Evolutionary conservation across 2,113 vertebrate genomes (phyloP).

Genomic region (Tragulus kanchil): DNA sequence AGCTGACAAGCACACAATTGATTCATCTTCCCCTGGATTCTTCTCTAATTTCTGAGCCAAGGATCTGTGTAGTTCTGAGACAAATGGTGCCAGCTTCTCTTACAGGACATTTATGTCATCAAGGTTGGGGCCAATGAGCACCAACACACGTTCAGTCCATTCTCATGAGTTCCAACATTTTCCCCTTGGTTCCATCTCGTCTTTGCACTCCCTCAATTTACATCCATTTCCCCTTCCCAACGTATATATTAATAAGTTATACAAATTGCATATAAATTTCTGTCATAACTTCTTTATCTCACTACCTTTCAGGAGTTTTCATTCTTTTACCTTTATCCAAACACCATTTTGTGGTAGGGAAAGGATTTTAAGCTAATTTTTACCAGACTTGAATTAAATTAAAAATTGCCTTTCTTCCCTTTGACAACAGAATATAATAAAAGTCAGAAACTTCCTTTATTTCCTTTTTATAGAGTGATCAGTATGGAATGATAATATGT

Average conservation of each 20-base stretch:
- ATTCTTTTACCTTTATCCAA: neutral
- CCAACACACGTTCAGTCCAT: neutral
- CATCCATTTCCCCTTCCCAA: neutral
- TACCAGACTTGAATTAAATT: constrained; percentile 15
- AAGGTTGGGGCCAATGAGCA: neutral
- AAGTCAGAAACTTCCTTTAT: constrained; percentile 8
- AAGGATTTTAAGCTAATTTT: constrained; percentile 47
- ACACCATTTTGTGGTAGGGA: constrained; percentile 18
- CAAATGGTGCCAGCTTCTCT: neutral
- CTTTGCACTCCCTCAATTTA: neutral
- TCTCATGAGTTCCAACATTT: neutral
- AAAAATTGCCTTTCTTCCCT: neutral
- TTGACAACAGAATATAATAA: constrained; percentile 45
- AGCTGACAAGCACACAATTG: neutral
- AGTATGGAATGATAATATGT: neutral
- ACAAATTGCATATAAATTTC: neutral
- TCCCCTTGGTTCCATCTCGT: neutral
- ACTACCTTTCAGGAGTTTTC: neutral
- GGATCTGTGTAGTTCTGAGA: neutral
- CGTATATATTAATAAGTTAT: neutral
- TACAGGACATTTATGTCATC: neutral
- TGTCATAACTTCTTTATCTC: neutral
- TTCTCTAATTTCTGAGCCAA: neutral
- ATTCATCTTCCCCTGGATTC: neutral
- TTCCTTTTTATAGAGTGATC: constrained; percentile 24